phyloP scores from a whole-genome alignment of 1,140 invertebrate genomes.

The Subanguina moxae region DNA sequence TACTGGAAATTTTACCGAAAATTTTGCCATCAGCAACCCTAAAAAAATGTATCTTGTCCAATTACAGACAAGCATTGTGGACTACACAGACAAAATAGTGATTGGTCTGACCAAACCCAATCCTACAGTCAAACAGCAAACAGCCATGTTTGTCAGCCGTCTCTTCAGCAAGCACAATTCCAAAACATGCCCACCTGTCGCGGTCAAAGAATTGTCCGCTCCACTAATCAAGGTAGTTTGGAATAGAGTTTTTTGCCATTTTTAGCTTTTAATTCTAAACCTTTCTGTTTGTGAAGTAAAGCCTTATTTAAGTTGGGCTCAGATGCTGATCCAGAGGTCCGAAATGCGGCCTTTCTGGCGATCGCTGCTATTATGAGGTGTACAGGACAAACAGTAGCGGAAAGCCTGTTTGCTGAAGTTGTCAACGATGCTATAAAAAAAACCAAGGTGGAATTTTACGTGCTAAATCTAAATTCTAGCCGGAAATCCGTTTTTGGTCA shows the following conservation, averaged over 20 bases:
- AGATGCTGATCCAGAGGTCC: constrained; percentile 15
- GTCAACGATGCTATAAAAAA: constrained; percentile 6
- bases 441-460: constrained; percentile 1
- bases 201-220: constrained; percentile 2
- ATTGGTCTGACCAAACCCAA: constrained; percentile 16
- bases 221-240: background rate
- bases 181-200: background rate
- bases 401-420: constrained; percentile 4
- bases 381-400: background rate
- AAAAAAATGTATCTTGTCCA: too few species aligned
- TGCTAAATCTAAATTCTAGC: too few species aligned
- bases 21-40: too few species aligned
- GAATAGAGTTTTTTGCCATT: too few species aligned
- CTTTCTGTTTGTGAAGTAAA: background rate
- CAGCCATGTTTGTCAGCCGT: constrained; percentile 17
- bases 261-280: background rate
- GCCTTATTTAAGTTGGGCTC: background rate
- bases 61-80: constrained; percentile 3
- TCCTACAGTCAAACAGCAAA: constrained; percentile 14
- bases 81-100: background rate
- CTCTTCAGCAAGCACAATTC: background rate
- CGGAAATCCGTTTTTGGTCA: too few species aligned
- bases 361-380: constrained; percentile 9
- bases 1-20: too few species aligned
- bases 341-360: constrained; percentile 13